Evolutionary conservation across 2,113 vertebrate species (phyloP), one percentile per base, ranked within the genome.

Genomic region (Cololabis saira): DNA sequence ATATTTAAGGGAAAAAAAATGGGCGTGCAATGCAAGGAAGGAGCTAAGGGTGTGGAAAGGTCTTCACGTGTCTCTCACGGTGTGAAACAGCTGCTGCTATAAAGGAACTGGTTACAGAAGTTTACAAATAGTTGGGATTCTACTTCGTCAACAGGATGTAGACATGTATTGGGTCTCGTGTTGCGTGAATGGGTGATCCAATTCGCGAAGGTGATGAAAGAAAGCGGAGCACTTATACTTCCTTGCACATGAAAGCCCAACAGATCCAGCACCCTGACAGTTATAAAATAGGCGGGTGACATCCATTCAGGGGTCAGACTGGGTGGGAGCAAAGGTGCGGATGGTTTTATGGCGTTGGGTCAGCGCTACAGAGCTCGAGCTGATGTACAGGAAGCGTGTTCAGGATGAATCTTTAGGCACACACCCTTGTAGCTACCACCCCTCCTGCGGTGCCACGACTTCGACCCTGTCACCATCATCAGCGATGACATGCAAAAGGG

Each of bases 41-140:
- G 70, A 81, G 68, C 83, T 72, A 48, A 24, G 60, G 75, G 69
- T 66, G 67, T 69, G 66, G 68, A 81, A 61, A 75, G 50, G 56
- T 77, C 78, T 67, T 66, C 19, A 2, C 62, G 51, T 55, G 73
- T 61, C 70, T 83, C 71, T 37, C 78, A 80, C 66, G 66, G 80
- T 45, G 57, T 30, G 53, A 2, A 59, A 71, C 88, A 89, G 87
- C 88, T 91, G 87, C 66, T 55, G 65, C 82, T 65, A 60, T 66
- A 71, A 66, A 78, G 55, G 69, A 70, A 55, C 62, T 53, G 54
- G 78, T 70, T n/a, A 48, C 84, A 79, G 74, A 82, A 66, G 85
- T 82, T 89, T 82, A 76, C 85, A 85, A 74, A 76, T 75, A 67
- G 64, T 79, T 68, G 47, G 54, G 64, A 60, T 71, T 79, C 60